Percentiles rank a stretch among this genome's conserved stretches.
Conservation (phyloP, 1,140 invertebrate genomes). For the Drosophila navojoa region DNA sequence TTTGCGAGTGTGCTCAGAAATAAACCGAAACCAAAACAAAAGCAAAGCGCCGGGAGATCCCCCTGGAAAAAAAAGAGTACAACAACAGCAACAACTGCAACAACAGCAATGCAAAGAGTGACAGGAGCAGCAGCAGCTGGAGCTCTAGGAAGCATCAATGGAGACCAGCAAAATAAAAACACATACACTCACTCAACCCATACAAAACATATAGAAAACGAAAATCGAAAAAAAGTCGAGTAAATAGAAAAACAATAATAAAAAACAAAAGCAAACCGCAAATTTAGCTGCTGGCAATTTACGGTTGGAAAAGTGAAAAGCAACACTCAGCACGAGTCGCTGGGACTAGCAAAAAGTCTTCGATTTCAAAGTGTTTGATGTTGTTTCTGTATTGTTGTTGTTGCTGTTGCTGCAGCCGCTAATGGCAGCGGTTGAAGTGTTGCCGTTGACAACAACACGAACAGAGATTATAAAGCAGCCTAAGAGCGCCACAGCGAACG, state of each 20-base stretch:
- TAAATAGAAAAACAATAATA: conserved; percentile 10
- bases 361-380: conserved; percentile 74
- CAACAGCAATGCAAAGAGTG: conserved; percentile 50
- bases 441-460: conserved; percentile 71
- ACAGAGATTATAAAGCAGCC: conserved; percentile 56
- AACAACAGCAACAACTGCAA: not conserved
- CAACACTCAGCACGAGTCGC: conserved; percentile 38
- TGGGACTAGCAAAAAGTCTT: conserved; percentile 58
- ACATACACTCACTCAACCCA: conserved; percentile 16
- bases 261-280: conserved; percentile 62
- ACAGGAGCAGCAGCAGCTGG: conserved; percentile 33
- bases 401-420: conserved; percentile 59
- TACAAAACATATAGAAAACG: conserved; percentile 16
- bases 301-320: conserved; percentile 69
- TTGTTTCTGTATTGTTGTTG: conserved; percentile 17
- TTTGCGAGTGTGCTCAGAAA: conserved; percentile 51
- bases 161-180: conserved; percentile 54
- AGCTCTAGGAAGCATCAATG: conserved; percentile 44
- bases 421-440: conserved; percentile 63
- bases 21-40: conserved; percentile 50
- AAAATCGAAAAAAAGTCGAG: not conserved
- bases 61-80: conserved; percentile 4
- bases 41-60: conserved; percentile 9
- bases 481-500: conserved; percentile 66
- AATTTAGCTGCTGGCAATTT: conserved; percentile 76